Conservation (phyloP, 2,888 invertebrate species). For the Scaptomyza caliginosa region DNA sequence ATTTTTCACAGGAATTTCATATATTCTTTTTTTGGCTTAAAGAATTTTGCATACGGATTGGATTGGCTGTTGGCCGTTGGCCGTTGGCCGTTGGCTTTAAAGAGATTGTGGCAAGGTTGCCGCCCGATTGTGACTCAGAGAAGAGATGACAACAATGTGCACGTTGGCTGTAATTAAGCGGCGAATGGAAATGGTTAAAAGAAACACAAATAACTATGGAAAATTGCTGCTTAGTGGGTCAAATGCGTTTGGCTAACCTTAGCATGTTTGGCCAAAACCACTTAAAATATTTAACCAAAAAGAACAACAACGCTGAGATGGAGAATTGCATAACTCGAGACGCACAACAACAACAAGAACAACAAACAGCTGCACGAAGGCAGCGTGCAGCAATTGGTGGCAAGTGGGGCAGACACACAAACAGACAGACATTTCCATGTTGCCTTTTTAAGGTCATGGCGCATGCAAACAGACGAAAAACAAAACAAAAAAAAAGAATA, state of each 20-base stretch:
- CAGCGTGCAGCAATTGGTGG: conserved; percentile 18
- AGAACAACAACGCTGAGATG: conserved; percentile 9
- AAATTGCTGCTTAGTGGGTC: conserved; percentile 56
- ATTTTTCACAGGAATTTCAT: conserved; percentile 49
- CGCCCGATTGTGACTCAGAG: conserved; percentile 12
- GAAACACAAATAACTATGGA: too few species aligned
- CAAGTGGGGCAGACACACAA: conserved; percentile 46
- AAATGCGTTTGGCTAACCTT: conserved; percentile 63
- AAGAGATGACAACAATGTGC: conserved; percentile 68
- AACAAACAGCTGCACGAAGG: conserved; percentile 63
- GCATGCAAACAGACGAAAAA: conserved; percentile 39
- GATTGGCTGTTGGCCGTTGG: conserved; percentile 23
- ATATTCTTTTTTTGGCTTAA: conserved; percentile 1
- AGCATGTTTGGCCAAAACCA: conserved; percentile 72
- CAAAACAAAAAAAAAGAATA: background rate
- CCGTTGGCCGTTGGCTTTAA: background rate
- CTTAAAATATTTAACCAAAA: conserved; percentile 70
- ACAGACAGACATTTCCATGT: conserved; percentile 70
- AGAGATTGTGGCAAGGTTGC: conserved; percentile 46
- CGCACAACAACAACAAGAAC: conserved; percentile 49
- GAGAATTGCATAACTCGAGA: conserved; percentile 68
- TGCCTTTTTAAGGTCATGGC: conserved; percentile 80
- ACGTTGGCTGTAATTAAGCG: conserved; percentile 57
- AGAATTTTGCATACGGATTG: conserved; percentile 53
- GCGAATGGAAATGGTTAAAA: conserved; percentile 47